Percentiles rank a stretch among this genome's conserved stretches.
phyloP scores from a whole-genome alignment of 1,140 invertebrate species.

The Armadillidium nasatum region DNA sequence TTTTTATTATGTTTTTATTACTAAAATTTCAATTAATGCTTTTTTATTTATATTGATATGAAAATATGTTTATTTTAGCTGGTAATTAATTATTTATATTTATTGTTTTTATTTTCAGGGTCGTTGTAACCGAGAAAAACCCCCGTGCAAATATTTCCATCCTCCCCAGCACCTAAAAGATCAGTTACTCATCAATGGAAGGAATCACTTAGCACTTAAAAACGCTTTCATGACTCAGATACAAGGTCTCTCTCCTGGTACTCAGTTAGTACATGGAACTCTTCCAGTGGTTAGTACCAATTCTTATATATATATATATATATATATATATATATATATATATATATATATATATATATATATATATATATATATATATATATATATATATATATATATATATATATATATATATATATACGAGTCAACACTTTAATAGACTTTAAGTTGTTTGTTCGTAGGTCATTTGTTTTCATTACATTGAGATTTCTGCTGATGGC shows the following conservation, averaged over 20 bases:
- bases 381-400: conserved; percentile 2
- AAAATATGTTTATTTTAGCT: background rate
- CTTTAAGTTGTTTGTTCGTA: too few relatives aligned
- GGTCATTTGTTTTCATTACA: too few relatives aligned
- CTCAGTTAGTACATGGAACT: background rate
- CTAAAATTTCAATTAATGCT: too few relatives aligned
- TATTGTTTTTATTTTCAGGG: conserved; percentile 66
- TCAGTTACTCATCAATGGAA: conserved; percentile 97
- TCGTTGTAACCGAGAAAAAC: conserved; percentile 98
- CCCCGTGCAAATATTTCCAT: conserved; percentile 98
- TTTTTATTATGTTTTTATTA: too few relatives aligned
- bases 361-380: background rate
- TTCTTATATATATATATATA: too few relatives aligned
- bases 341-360: conserved; percentile 6
- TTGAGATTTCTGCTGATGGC: too few relatives aligned
- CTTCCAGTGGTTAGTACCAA: background rate
- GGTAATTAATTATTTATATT: conserved; percentile 22
- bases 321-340: background rate
- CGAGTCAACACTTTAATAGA: background rate
- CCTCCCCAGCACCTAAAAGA: conserved; percentile 98
- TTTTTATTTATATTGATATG: too few relatives aligned
- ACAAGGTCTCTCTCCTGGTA: conserved; percentile 48
- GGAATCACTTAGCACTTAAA: conserved; percentile 97
- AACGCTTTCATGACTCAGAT: conserved; percentile 94
- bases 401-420: background rate